Conservation (phyloP, 1,140 invertebrate genomes). For the Drosophila lacteicornis region DNA sequence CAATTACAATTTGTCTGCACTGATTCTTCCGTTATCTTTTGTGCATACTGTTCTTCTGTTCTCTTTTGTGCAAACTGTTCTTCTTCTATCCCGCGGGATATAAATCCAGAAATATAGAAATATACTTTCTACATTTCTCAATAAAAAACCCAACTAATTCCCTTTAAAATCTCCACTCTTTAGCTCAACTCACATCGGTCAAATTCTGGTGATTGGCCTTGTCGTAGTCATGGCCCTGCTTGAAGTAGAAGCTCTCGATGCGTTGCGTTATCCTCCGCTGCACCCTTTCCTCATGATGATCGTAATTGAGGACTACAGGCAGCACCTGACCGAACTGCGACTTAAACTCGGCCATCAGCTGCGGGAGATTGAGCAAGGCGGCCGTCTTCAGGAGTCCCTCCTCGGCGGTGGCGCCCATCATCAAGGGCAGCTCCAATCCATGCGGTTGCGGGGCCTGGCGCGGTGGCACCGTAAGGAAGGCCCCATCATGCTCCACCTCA, state of each 20-base stretch:
- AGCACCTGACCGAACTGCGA: conserved; percentile 86
- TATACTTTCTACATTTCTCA: too few relatives aligned
- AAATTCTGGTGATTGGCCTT: conserved; percentile 85
- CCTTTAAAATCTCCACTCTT: too few relatives aligned
- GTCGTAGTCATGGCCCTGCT: conserved; percentile 84
- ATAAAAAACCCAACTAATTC: too few relatives aligned
- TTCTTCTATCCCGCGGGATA: too few relatives aligned
- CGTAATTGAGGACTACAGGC: conserved; percentile 87
- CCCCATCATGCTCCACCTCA: conserved; percentile 88
- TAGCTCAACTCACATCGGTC: conserved; percentile 86
- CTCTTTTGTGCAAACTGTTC: too few relatives aligned
- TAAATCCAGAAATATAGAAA: too few relatives aligned
- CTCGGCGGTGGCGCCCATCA: conserved; percentile 88
- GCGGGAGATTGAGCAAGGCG: conserved; percentile 80
- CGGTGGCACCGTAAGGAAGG: conserved; percentile 88
- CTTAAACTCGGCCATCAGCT: conserved; percentile 86
- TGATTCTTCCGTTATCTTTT: too few relatives aligned
- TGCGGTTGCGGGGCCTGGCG: conserved; percentile 85
- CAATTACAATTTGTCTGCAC: too few relatives aligned
- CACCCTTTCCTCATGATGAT: conserved; percentile 86
- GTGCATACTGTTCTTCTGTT: too few relatives aligned
- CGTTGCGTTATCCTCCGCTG: conserved; percentile 85
- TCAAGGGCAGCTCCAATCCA: conserved; percentile 87
- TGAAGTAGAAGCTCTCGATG: conserved; percentile 88
- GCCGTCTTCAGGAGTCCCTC: conserved; percentile 89